Base-by-base conservation (phyloP, 2,797 vertebrate genomes). In the Hyperoplus immaculatus region DNA sequence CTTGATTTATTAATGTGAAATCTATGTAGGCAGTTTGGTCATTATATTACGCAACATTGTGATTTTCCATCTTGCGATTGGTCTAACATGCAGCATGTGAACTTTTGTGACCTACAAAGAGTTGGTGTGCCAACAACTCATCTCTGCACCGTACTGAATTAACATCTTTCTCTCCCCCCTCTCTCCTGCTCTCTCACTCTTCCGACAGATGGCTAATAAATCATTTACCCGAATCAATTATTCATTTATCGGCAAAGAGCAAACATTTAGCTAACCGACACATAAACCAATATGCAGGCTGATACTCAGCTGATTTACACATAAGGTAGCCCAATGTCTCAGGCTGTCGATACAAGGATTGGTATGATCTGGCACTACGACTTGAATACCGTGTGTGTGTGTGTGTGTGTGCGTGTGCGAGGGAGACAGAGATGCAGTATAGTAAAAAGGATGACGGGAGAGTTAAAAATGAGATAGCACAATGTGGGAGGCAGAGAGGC, bases 141-240 rank as follows among this genome's bases (percentile, higher is more conserved):
- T 73, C 43, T 54, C 58, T 47, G 43, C 55, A 39, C 41, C 57
- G 39, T 16, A 15, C 53, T 49, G 50, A 72, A 79, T 81, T 38
- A 78, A 72, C 62, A 78, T 41, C 39, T 18, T 13, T 38, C 29
- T 10, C 8, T 29, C 29, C 39, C n/a, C 56, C 2, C 53, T 49
- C 42, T 29, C 53, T 54, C 61, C 3, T 29, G 5, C 43, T 0
- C 54, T 36, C 55, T 39, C 69, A 62, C 56, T 60, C 64, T 49
- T 61, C 60, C 16, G 75, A 55, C 95, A 96, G 95, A 97, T 94
- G 96, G 95, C 83, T 92, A 88, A 94, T 96, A 93, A 95, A 96
- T 96, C 92, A 95, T 95, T 95, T 92, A 95, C 78, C 71, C 70
- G 81, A 89, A 96, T 96, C 81, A 96, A 96, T 95, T 96, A 96